Evolutionary conservation across 2,113 vertebrate species (phyloP), one percentile per base, ranked within the genome.

Genomic region (Tragulus kanchil): DNA sequence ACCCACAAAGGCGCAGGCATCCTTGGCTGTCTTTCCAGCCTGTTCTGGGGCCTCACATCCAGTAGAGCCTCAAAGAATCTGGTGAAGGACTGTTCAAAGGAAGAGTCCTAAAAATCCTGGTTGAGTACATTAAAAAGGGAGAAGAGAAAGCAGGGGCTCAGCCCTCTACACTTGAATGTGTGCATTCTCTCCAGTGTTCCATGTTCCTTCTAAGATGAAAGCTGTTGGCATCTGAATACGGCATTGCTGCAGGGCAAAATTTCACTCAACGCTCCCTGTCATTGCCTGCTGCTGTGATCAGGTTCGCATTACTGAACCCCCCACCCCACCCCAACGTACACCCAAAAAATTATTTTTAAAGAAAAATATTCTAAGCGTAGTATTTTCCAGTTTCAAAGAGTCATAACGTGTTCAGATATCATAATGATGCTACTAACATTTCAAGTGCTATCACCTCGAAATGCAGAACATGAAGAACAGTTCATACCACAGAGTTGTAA

Each of bases 401-500:
- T 87, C 59, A 87, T 59, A 64, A n/a, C 28, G 28, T 42, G 64
- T 61, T 92, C 65, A 54, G 78, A 85, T 59, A 96, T 91, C 9
- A 11, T 92, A 96, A 95, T 75, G 85, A 96, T 94, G 83, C 52
- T 64, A 73, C 88, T 54, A 93, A 71, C 62, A 88, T 92, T 81
- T 97, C 94, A 94, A 93, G 85, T 90, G 4, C 10, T 50, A 75
- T 50, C 90, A 62, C 73, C 95, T 75, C 26, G 77, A 45, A 90
- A 93, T 52, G 50, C 79, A 87, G 93, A 98, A 95, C 86, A n/a
- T 64, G 13, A 10, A 84, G 83, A 89, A 96, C 88, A 96, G 73
- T 83, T 88, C 6, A 0, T 95, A 62, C 82, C 92, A 75, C 82
- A 19, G 95, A 90, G 97, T 98, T 84, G 45, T 17, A 98, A 97